phyloP scores from a whole-genome alignment of 2,888 invertebrate genomes.

The Sceliomorpha sp. region DNA sequence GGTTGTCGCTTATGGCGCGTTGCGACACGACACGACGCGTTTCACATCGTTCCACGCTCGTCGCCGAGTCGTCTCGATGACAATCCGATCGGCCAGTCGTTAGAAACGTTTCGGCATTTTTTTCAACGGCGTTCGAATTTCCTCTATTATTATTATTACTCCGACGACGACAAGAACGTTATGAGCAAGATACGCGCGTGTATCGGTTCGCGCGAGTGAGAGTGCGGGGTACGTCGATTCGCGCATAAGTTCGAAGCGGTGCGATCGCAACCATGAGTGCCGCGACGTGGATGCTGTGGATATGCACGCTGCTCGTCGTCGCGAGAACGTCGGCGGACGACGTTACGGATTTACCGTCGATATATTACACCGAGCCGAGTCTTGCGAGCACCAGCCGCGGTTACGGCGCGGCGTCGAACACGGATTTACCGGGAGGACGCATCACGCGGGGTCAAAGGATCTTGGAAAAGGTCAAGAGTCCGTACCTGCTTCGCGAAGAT shows the following conservation, averaged over 20 bases:
- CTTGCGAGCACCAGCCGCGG: slow-evolving; percentile 61
- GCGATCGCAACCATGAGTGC: slow-evolving; percentile 33
- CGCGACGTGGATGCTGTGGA: slow-evolving; percentile 38
- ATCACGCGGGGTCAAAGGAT: slow-evolving; percentile 83
- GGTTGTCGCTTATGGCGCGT: too few species aligned
- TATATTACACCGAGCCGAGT: slow-evolving; percentile 75
- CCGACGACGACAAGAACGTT: background rate
- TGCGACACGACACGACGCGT: too few species aligned
- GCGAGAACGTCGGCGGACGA: slow-evolving; percentile 54
- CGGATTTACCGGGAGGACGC: slow-evolving; percentile 85
- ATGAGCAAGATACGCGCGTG: slow-evolving; percentile 14
- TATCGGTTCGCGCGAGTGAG: slow-evolving; percentile 19
- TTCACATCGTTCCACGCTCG: too few species aligned
- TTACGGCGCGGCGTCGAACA: slow-evolving; percentile 67
- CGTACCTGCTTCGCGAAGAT: slow-evolving; percentile 90
- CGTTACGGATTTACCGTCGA: slow-evolving; percentile 65
- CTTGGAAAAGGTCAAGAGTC: slow-evolving; percentile 84
- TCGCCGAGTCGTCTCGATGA: too few species aligned
- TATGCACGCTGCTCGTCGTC: slow-evolving; percentile 31
- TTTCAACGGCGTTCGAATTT: slow-evolving; percentile 3
- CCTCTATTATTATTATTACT: too few species aligned
- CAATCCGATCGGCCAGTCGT: too few species aligned
- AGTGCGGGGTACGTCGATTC: slow-evolving; percentile 30
- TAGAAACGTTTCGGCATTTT: too few species aligned
- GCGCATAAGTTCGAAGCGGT: slow-evolving; percentile 22